Evolutionary conservation across 1,140 invertebrate genomes (phyloP).

Genomic region (Battus philenor): DNA sequence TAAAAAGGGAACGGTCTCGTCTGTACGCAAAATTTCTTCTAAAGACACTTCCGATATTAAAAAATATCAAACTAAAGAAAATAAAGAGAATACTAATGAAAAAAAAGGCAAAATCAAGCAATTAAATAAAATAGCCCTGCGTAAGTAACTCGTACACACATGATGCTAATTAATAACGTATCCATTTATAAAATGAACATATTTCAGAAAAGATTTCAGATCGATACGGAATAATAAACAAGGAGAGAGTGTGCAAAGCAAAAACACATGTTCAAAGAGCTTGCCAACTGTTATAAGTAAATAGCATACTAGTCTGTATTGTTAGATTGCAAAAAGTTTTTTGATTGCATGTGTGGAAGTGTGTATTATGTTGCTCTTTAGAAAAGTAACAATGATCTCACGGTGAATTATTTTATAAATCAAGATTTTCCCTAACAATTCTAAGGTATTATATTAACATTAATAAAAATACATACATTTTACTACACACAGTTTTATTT

Average conservation of each 20-base stretch:
- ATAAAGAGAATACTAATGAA: slow-evolving; percentile 38
- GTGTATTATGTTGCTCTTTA: too few species aligned
- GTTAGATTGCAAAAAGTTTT: not conserved
- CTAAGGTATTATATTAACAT: slow-evolving; percentile 28
- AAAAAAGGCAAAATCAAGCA: slow-evolving; percentile 36
- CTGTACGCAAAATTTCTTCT: slow-evolving; percentile 51
- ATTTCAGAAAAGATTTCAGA: slow-evolving; percentile 64
- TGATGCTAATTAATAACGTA: slow-evolving; percentile 41
- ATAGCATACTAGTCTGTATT: slow-evolving; percentile 8
- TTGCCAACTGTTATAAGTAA: slow-evolving; percentile 59
- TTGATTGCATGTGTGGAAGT: too few species aligned
- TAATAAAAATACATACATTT: slow-evolving; percentile 26
- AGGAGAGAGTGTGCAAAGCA: slow-evolving; percentile 38
- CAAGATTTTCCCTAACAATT: slow-evolving; percentile 23
- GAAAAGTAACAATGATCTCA: slow-evolving; percentile 41
- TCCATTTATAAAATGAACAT: slow-evolving; percentile 51
- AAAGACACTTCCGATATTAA: slow-evolving; percentile 40
- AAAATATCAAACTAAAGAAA: slow-evolving; percentile 36
- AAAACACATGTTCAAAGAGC: slow-evolving; percentile 44
- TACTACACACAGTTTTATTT: slow-evolving; percentile 26
- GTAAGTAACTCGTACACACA: slow-evolving; percentile 65
- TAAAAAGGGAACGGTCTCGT: slow-evolving; percentile 69
- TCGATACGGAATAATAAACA: slow-evolving; percentile 32
- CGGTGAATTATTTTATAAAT: slow-evolving; percentile 16
- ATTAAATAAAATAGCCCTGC: slow-evolving; percentile 49